Conservation (phyloP, 1,140 invertebrate genomes). For the Aradophagus sp. region DNA sequence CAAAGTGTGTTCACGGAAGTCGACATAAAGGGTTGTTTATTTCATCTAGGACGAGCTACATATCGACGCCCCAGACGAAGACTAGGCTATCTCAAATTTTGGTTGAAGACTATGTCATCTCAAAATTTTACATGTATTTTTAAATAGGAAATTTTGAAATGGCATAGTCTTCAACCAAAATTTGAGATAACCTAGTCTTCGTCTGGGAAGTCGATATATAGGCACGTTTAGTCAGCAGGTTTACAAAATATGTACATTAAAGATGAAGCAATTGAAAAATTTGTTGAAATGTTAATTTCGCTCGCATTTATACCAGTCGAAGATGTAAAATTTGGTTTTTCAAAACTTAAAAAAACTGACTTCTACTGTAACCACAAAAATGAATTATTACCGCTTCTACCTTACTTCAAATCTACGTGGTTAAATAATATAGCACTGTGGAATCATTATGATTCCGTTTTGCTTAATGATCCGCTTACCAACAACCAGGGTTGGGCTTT, state of each 20-base stretch:
- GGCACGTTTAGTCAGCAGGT: neutral
- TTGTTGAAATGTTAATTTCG: slow-evolving; percentile 7
- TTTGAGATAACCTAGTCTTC: too few relatives aligned
- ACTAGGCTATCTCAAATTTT: too few relatives aligned
- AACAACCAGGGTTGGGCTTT: too few relatives aligned
- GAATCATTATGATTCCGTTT: slow-evolving; percentile 7
- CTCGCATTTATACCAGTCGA: neutral
- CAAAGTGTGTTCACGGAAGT: too few relatives aligned
- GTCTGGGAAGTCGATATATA: too few relatives aligned
- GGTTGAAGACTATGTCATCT: too few relatives aligned
- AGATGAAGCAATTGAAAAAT: neutral
- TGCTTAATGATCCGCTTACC: neutral
- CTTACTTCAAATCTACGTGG: slow-evolving; percentile 2
- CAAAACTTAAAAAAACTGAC: neutral
- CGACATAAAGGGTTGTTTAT: slow-evolving; percentile 2
- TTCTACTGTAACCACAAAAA: neutral
- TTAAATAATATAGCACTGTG: neutral
- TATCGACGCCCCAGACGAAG: too few relatives aligned
- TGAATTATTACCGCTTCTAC: neutral
- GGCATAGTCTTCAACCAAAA: too few relatives aligned
- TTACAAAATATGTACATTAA: neutral
- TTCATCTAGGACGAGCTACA: slow-evolving; percentile 1
- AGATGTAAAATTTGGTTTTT: neutral
- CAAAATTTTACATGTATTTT: too few relatives aligned
- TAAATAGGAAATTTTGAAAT: too few relatives aligned